These are phyloP conservation scores for Euphydryas editha DNA, from an alignment of 2,888 invertebrate species.

Conservation along the genomic window DNA sequence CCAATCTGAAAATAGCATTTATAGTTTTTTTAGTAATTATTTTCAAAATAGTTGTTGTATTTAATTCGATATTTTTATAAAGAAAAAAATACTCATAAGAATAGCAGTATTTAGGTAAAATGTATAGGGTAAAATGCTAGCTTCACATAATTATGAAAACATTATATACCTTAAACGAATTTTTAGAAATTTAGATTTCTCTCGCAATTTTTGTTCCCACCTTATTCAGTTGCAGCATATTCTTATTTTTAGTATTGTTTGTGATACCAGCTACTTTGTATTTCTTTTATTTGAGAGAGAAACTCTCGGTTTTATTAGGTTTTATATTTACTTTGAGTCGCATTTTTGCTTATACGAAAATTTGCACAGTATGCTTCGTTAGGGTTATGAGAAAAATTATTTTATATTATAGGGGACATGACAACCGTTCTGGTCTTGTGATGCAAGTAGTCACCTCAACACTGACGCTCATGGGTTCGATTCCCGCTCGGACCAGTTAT, in stretches of 20 bases:
- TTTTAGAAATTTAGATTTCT: slow-evolving; percentile 3
- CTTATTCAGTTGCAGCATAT: neutral
- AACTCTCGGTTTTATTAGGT: slow-evolving; percentile 8
- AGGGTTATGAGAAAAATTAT: neutral
- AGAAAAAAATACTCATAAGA: slow-evolving; percentile 2
- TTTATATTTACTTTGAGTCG: neutral
- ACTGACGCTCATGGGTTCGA: no score
- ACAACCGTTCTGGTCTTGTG: neutral
- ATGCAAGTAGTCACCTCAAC: no score
- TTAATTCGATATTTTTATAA: neutral
- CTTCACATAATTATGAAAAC: slow-evolving; percentile 12
- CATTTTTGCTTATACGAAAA: neutral
- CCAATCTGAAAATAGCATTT: no score
- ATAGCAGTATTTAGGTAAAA: slow-evolving; percentile 10
- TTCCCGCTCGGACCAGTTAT: no score
- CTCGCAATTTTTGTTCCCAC: slow-evolving; percentile 1
- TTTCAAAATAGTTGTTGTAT: no score
- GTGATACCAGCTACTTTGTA: slow-evolving; percentile 10
- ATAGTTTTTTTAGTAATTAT: no score
- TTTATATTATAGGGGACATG: neutral
- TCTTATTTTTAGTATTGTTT: slow-evolving; percentile 5
- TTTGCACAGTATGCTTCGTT: neutral
- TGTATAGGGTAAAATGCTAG: slow-evolving; percentile 1
- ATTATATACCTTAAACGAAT: slow-evolving; percentile 9
- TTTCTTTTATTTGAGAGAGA: neutral